These are phyloP conservation scores for Coronaproctus castanopsis DNA, from an alignment of 2,888 invertebrate species.

Conservation along the genomic window DNA sequence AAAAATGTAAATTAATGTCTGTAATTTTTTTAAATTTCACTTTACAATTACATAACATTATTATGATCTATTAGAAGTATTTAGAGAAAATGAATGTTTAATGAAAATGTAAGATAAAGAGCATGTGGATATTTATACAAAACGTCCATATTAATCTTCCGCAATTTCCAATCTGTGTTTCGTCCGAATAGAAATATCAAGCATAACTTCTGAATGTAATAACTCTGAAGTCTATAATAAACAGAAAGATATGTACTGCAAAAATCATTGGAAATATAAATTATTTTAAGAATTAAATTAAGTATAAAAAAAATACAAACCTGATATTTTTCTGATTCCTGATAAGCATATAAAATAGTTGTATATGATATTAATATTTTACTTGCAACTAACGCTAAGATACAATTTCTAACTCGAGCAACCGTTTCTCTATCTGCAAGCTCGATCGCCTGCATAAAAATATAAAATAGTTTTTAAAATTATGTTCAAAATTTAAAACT, in stretches of 20 bases:
- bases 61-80: too few species aligned
- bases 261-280: not conserved
- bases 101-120: too few species aligned
- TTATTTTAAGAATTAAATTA: not conserved
- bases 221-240: constrained; percentile 37
- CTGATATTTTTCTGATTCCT: constrained; percentile 63
- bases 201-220: constrained; percentile 61
- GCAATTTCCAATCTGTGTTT: constrained; percentile 15
- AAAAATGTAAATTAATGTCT: too few species aligned
- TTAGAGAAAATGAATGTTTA: too few species aligned
- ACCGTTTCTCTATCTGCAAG: constrained; percentile 46
- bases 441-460: constrained; percentile 8
- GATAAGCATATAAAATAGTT: constrained; percentile 73
- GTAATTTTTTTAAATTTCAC: too few species aligned
- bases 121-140: too few species aligned
- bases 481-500: not conserved
- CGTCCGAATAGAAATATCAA: constrained; percentile 42
- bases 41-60: too few species aligned
- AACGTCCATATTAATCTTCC: constrained; percentile 14
- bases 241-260: constrained; percentile 1
- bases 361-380: constrained; percentile 83
- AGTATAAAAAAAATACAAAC: constrained; percentile 31
- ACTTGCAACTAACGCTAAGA: constrained; percentile 62
- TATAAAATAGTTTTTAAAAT: not conserved
- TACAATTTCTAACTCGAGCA: constrained; percentile 70